These are phyloP conservation scores for Saccostrea cuccullata DNA, from an alignment of 1,140 invertebrate genomes.

Conservation along the genomic window DNA sequence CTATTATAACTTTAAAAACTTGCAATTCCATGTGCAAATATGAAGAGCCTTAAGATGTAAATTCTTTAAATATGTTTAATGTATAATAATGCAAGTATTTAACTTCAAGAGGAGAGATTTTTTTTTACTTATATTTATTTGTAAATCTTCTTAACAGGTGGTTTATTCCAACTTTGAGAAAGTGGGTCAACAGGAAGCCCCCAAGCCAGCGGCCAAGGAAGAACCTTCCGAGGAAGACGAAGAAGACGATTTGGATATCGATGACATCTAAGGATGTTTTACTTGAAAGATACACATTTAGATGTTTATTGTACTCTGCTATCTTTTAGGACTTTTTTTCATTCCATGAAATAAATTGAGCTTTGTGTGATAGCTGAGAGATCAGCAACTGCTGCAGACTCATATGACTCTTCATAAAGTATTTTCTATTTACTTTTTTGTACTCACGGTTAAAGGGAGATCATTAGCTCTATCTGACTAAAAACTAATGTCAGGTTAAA, in stretches of 20 bases:
- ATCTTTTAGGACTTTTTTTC: slow-evolving; percentile 16
- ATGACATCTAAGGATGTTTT: slow-evolving; percentile 67
- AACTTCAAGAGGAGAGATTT: no score
- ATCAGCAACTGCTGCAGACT: slow-evolving; percentile 12
- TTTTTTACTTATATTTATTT: neutral
- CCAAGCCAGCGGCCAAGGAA: slow-evolving; percentile 56
- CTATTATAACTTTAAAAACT: no score
- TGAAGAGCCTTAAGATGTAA: neutral
- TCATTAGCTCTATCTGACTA: neutral
- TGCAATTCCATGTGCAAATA: neutral
- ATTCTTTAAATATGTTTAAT: neutral
- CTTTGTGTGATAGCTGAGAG: slow-evolving; percentile 19
- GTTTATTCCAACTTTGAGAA: slow-evolving; percentile 74
- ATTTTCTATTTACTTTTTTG: neutral
- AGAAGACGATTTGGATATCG: slow-evolving; percentile 73
- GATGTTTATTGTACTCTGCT: neutral
- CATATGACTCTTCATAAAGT: neutral
- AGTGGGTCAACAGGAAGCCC: slow-evolving; percentile 66
- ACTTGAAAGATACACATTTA: neutral
- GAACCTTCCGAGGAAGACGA: slow-evolving; percentile 53
- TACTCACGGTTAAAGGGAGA: no score
- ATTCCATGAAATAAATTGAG: slow-evolving; percentile 1
- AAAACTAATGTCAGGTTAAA: neutral
- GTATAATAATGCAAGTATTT: no score
- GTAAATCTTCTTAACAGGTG: slow-evolving; percentile 66